Evolutionary conservation across 2,797 vertebrate genomes (phyloP), one percentile per base, ranked within the genome.

Genomic region (Rhabdophis nuchalis): DNA sequence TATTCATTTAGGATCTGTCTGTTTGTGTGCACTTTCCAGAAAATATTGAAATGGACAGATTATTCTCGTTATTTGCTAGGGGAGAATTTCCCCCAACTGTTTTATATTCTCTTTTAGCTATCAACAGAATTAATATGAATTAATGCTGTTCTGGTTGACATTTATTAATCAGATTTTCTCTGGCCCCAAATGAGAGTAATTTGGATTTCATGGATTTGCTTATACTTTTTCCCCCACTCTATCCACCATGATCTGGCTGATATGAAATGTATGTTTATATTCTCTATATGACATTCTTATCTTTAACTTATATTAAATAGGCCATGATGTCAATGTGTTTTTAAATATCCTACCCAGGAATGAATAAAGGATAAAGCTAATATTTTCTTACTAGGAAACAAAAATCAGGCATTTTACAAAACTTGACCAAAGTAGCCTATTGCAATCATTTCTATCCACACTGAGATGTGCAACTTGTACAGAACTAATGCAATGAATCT

Each of bases 11-110:
- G 25, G 1, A 46, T 7, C 41, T 61, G 14, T 50, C 88, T 3
- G 25, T 86, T 91, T 91, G 72, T 50, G 12, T 60, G 58, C 64
- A 68, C 68, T 41, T 89, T 68, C 50, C 88, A 88, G 89, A 91
- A 90, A 11, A 93, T 87, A 18, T 86, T 61, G 46, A 58, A 86
- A 32, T 16, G 29, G 29, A 29, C 41, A 58, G n/a, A 58, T 57
- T 46, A 54, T 87, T 86, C 82, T 86, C n/a, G 27, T 91, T 86
- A 86, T 52, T 86, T 7, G n/a, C 5, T 12, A 9, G 56, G n/a
- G 8, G 23, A 53, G 50, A 53, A 53, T 90, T 91, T 53, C 29
- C 57, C 29, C 41, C 27, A 52, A 12, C 23, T 53, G 29, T 82
- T 82, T 82, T 46, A 46, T 32, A 53, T n/a, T 72, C 68, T 36